Percentiles rank a stretch among this genome's conserved stretches.
These are phyloP conservation scores for Numenius arquata DNA, from an alignment of 2,113 vertebrate species.

Conservation along the genomic window DNA sequence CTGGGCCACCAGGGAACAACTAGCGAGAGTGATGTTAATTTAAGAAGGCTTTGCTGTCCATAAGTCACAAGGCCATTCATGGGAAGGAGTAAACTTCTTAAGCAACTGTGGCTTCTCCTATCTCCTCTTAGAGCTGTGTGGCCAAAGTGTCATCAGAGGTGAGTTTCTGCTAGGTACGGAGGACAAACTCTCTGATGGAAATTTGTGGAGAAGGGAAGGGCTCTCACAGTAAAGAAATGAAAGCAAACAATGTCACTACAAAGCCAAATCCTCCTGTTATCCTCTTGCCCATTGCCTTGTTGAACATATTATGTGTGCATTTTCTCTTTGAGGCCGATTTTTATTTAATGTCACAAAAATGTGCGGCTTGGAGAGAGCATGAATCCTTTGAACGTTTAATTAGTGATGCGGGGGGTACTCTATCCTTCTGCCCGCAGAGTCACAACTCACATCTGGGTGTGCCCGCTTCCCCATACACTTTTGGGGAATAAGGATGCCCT, in stretches of 20 bases:
- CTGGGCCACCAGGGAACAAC: background rate
- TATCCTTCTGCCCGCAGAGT: background rate
- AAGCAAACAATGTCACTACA: background rate
- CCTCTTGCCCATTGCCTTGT: background rate
- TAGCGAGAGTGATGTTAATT: background rate
- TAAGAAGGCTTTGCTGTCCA: background rate
- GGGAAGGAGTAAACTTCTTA: background rate
- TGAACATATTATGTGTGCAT: background rate
- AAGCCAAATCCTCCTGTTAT: background rate
- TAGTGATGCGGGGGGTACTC: background rate
- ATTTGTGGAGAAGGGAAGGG: background rate
- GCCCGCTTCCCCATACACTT: constrained; percentile 2
- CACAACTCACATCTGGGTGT: constrained; percentile 2
- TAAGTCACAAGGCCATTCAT: background rate
- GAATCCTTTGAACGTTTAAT: constrained; percentile 22
- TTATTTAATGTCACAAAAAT: constrained; percentile 25
- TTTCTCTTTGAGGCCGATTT: background rate
- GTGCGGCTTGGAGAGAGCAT: background rate
- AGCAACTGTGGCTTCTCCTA: background rate
- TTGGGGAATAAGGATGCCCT: background rate
- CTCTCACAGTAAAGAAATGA: background rate
- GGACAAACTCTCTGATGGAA: background rate
- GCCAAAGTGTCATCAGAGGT: background rate
- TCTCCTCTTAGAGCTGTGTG: background rate
- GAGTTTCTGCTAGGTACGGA: background rate